Evolutionary conservation across 2,888 invertebrate genomes (phyloP).

Genomic region (Linnaemya vulpina): DNA sequence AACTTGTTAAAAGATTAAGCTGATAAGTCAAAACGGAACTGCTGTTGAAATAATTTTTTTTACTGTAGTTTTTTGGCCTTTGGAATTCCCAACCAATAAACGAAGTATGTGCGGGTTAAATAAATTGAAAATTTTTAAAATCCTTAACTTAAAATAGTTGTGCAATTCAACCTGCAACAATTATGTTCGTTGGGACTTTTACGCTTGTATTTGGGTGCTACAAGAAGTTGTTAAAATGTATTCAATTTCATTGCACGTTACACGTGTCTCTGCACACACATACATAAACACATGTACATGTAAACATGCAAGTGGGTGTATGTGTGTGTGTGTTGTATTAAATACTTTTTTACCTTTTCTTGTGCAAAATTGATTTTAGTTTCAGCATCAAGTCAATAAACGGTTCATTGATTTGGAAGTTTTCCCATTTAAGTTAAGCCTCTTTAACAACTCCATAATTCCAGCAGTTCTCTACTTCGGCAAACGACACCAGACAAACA

Average conservation of each 20-base stretch:
- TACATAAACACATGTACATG: background rate
- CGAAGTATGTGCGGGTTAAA: too few species aligned
- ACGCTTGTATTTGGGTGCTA: background rate
- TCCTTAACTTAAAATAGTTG: too few species aligned
- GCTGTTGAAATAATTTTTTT: too few species aligned
- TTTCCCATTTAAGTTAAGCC: slow-evolving; percentile 83
- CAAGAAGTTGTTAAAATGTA: slow-evolving; percentile 1
- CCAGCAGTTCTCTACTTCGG: background rate
- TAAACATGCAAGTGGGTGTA: background rate
- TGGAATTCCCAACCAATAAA: too few species aligned
- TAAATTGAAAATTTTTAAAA: too few species aligned
- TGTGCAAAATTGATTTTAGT: slow-evolving; percentile 60
- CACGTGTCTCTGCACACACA: background rate
- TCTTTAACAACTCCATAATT: slow-evolving; percentile 78
- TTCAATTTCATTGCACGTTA: slow-evolving; percentile 18
- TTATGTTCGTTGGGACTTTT: background rate
- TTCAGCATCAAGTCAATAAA: slow-evolving; percentile 73
- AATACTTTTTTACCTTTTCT: slow-evolving; percentile 49
- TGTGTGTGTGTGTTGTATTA: slow-evolving; percentile 3
- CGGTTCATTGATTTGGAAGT: slow-evolving; percentile 83
- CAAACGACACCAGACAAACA: background rate
- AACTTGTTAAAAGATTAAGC: too few species aligned
- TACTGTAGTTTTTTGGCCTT: too few species aligned
- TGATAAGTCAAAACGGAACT: too few species aligned
- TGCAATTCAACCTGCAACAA: background rate